Percentiles rank a stretch among this genome's conserved stretches.
These are phyloP conservation scores for Oscheius onirici DNA, from an alignment of 2,888 invertebrate genomes.

Conservation along the genomic window DNA sequence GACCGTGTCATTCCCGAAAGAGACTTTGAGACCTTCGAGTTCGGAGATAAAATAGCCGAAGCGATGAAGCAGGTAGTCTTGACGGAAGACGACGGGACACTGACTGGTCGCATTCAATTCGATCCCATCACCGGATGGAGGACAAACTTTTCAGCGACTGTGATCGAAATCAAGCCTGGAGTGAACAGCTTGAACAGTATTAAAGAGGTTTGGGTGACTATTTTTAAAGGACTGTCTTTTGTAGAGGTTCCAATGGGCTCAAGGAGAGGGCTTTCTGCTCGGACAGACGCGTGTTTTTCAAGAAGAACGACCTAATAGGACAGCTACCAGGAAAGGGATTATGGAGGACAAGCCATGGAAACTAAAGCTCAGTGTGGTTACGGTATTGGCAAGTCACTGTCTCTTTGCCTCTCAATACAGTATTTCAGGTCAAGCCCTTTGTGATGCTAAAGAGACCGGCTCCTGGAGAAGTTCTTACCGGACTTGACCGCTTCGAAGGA, in stretches of 20 bases:
- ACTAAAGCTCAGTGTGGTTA: constrained; percentile 59
- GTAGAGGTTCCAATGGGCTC: constrained; percentile 50
- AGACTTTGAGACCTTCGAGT: constrained; percentile 54
- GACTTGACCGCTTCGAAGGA: constrained; percentile 71
- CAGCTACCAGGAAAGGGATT: constrained; percentile 45
- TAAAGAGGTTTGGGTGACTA: constrained; percentile 54
- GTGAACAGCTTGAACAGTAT: constrained; percentile 66
- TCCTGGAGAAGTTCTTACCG: constrained; percentile 61
- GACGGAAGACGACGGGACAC: constrained; percentile 57
- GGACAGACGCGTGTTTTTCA: constrained; percentile 42
- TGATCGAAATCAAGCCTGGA: constrained; percentile 68
- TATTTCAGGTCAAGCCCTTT: constrained; percentile 84
- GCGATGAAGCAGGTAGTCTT: constrained; percentile 55
- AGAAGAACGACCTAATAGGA: constrained; percentile 45
- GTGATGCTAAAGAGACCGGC: constrained; percentile 82
- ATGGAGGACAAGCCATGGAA: constrained; percentile 55
- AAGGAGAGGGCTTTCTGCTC: constrained; percentile 48
- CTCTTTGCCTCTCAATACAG: background rate
- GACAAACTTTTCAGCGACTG: constrained; percentile 65
- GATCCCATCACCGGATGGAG: constrained; percentile 60
- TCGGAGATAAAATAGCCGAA: constrained; percentile 50
- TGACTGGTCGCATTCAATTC: constrained; percentile 70
- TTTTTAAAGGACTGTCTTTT: background rate
- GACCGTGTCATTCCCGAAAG: constrained; percentile 41
- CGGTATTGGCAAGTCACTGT: constrained; percentile 48